A percentile compares a stretch with the other conserved stretches of the same genome.
Conservation (phyloP, 2,888 invertebrate genomes). For the Tridacna crocea region DNA sequence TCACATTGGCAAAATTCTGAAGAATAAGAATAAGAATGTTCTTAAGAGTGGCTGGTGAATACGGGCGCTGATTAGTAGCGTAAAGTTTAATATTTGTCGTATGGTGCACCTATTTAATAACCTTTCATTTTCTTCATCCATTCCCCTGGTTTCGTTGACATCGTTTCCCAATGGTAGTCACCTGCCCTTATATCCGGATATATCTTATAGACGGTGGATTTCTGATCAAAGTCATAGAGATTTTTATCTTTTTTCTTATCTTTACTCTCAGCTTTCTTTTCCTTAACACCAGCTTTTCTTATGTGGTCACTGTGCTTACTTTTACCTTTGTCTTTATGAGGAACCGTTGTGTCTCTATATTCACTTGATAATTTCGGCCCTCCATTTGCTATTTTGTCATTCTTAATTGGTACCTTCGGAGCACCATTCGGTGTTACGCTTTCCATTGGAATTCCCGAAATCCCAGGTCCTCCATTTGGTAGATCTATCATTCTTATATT, state of each 20-base stretch:
- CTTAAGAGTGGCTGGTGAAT: too few species aligned
- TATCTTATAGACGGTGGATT: conserved; percentile 2
- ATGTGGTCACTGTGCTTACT: too few species aligned
- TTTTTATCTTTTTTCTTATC: not conserved
- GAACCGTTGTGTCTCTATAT: not conserved
- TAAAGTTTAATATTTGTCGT: too few species aligned
- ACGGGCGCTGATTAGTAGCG: too few species aligned
- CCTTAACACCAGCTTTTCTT: too few species aligned
- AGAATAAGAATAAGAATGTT: too few species aligned
- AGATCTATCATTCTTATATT: too few species aligned
- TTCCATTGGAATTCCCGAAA: not conserved
- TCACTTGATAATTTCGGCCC: not conserved
- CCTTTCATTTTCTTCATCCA: not conserved
- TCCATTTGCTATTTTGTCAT: not conserved
- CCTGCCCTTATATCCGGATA: not conserved
- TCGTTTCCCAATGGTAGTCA: not conserved
- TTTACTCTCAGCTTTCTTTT: too few species aligned
- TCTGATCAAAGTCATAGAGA: not conserved
- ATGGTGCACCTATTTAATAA: not conserved
- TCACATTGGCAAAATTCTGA: too few species aligned
- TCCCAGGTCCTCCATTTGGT: not conserved
- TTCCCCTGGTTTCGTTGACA: not conserved
- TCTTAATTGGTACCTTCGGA: not conserved
- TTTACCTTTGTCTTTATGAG: too few species aligned
- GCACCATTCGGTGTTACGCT: not conserved